phyloP scores from a whole-genome alignment of 2,113 vertebrate species.

The Solea solea region DNA sequence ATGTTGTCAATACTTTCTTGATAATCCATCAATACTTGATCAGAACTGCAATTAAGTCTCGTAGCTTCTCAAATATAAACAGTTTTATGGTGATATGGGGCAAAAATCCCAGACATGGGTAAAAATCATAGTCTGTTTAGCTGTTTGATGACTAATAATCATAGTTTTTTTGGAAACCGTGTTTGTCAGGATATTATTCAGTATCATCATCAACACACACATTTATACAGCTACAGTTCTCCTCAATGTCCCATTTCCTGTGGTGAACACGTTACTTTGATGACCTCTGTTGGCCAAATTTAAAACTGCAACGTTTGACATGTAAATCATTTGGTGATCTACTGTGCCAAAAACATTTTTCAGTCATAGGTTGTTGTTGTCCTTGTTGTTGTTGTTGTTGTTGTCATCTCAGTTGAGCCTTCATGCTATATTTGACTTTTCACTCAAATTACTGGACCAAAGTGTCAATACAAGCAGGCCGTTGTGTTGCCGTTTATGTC shows the following conservation, averaged over 20 bases:
- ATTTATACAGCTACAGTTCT: conserved; percentile 43
- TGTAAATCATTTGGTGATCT: not conserved
- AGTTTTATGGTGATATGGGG: too few species aligned
- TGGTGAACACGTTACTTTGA: conserved; percentile 20
- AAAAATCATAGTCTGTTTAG: too few species aligned
- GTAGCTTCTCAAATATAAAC: too few species aligned
- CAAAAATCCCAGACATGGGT: too few species aligned
- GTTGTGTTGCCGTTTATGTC: not conserved
- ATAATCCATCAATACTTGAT: not conserved
- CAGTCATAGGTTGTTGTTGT: not conserved
- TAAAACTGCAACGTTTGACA: not conserved
- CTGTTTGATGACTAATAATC: too few species aligned
- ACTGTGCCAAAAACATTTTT: conserved; percentile 1
- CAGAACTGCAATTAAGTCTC: too few species aligned
- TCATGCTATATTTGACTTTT: conserved; percentile 48
- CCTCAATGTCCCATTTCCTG: conserved; percentile 20
- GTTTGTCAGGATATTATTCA: conserved; percentile 27
- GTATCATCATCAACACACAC: conserved; percentile 24
- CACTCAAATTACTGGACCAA: conserved; percentile 7
- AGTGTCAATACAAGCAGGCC: not conserved
- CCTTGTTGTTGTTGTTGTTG: not conserved
- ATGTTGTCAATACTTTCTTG: too few species aligned
- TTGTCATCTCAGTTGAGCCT: conserved; percentile 14
- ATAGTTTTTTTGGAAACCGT: not conserved
- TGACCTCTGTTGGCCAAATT: not conserved